A percentile compares a stretch with the other conserved stretches of the same genome.
Evolutionary conservation across 2,888 invertebrate species (phyloP).

Genomic region (Drosophila acutilabella): DNA sequence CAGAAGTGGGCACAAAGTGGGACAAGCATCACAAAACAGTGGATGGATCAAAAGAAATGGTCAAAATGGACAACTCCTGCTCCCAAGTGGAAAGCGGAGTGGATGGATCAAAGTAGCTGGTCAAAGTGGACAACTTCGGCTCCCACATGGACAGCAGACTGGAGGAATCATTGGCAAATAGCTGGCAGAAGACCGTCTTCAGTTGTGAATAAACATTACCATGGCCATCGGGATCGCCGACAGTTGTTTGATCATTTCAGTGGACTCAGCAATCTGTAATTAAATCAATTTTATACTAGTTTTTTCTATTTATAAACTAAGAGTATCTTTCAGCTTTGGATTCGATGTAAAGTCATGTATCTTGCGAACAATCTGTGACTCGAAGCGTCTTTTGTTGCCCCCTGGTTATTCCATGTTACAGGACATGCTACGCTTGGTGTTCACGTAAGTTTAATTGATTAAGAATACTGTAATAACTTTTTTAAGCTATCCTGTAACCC

Average conservation of each 20-base stretch:
- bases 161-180: constrained; percentile 19
- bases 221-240: constrained; percentile 80
- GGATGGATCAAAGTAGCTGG: constrained; percentile 37
- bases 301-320: neutral
- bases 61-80: constrained; percentile 67
- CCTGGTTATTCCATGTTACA: constrained; percentile 89
- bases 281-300: neutral
- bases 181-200: neutral
- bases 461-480: neutral
- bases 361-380: constrained; percentile 89
- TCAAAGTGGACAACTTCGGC: constrained; percentile 67
- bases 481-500: neutral
- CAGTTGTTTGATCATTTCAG: constrained; percentile 78
- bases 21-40: constrained; percentile 3
- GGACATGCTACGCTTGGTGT: constrained; percentile 88
- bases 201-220: constrained; percentile 52
- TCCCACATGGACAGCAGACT: constrained; percentile 54
- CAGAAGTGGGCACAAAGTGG: constrained; percentile 66
- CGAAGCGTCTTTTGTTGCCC: constrained; percentile 86
- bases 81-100: constrained; percentile 55
- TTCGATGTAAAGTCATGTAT: constrained; percentile 86
- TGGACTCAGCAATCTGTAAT: constrained; percentile 74
- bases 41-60: constrained; percentile 41
- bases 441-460: constrained; percentile 86
- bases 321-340: constrained; percentile 61